Base-by-base conservation (phyloP, 2,113 vertebrate genomes). In the Chaetodon trifascialis region DNA sequence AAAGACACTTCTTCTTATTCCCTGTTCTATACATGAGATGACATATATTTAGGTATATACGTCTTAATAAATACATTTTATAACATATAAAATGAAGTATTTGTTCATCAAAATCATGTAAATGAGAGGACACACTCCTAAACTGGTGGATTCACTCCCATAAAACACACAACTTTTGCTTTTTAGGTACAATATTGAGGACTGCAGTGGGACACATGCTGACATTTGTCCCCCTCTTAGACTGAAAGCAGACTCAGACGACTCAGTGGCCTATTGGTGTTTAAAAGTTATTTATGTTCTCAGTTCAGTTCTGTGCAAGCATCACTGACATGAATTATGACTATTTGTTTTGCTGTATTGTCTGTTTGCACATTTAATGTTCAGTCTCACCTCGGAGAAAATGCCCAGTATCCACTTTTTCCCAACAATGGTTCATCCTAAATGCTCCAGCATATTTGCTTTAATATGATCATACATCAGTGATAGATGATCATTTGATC, bases 401-500 rank as follows among this genome's bases (percentile, higher is more conserved):
- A 63, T 7, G 7, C 59, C 7, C 19, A 16, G 38, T 21, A 56
- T 1, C 23, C 12, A 4, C 30, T 55, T 64, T 47, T 19, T 7
- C 4, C 23, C 21, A 21, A 38, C 3, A 0, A 38, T 19, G 4
- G 16, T 11, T 79, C 16, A 17, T 11, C 46, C n/a, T 42, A 23
- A 59, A 23, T 25, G 46, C 15, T 62, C 49, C 54, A 55, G 12
- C 23, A 36, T 30, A 1, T 56, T 25, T 49, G 19, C 30, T 77
- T 67, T 17, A 14, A 62, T 55, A 44, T 30, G 44, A 52, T 52
- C 30, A 49, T 65, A n/a, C 47, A 74, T 55, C 38, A 67, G 21
- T 21, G 42, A 77, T n/a, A 17, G 23, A 59, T 0, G 40, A 49
- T 59, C 2, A 15, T 44, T 55, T 59, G 6, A 38, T 42, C 15